Percentiles rank a stretch among this genome's conserved stretches.
These are phyloP conservation scores for Hemicrepidius hirtus DNA, from an alignment of 2,888 invertebrate genomes.

Conservation along the genomic window DNA sequence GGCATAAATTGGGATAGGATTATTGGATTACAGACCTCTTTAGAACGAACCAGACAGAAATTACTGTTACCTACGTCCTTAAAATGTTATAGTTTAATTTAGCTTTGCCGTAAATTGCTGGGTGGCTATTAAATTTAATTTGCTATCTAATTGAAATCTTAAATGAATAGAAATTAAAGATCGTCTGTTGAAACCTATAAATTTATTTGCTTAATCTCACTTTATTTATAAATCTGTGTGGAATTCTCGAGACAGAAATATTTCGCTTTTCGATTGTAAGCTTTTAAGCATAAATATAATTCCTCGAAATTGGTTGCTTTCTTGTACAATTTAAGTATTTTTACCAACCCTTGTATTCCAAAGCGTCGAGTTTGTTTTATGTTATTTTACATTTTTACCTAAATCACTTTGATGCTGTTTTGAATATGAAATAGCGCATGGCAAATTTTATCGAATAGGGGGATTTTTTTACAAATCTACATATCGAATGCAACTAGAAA, in stretches of 20 bases:
- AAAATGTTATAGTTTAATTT: slow-evolving; percentile 47
- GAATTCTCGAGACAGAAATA: too few species aligned
- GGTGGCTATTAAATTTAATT: slow-evolving; percentile 11
- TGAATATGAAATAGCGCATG: slow-evolving; percentile 31
- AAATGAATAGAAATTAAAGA: too few species aligned
- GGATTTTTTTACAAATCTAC: slow-evolving; percentile 41
- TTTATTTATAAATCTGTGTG: too few species aligned
- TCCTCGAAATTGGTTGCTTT: background rate
- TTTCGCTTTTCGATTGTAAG: too few species aligned
- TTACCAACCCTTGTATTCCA: too few species aligned
- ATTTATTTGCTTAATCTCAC: too few species aligned
- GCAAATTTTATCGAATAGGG: slow-evolving; percentile 34
- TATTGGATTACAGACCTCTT: slow-evolving; percentile 53
- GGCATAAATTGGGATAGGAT: slow-evolving; percentile 55
- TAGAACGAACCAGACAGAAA: slow-evolving; percentile 46
- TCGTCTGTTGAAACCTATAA: too few species aligned
- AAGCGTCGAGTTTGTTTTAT: slow-evolving; percentile 28
- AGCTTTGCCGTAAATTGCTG: slow-evolving; percentile 21
- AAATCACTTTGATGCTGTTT: slow-evolving; percentile 30
- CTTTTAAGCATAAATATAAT: background rate
- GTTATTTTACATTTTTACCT: slow-evolving; percentile 29
- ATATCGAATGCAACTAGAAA: slow-evolving; percentile 39
- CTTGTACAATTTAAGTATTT: background rate
- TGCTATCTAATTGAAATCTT: slow-evolving; percentile 2
- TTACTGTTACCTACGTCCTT: slow-evolving; percentile 48